phyloP scores from a whole-genome alignment of 2,888 invertebrate genomes.

The Frankliniella fusca region DNA sequence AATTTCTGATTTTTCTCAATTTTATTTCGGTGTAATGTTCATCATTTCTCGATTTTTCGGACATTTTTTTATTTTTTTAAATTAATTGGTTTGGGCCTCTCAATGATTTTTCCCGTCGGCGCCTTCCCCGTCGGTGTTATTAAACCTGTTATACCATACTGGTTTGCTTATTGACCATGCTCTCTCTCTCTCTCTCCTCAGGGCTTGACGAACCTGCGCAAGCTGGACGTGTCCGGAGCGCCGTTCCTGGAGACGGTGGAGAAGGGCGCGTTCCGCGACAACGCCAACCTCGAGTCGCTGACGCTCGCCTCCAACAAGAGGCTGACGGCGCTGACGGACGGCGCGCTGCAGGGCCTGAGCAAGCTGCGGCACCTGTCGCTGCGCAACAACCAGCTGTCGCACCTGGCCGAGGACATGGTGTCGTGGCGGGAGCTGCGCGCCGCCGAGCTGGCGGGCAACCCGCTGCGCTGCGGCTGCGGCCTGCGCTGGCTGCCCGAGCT shows the following conservation, averaged over 20 bases:
- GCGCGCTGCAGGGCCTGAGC: conserved; percentile 71
- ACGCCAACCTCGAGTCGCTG: conserved; percentile 74
- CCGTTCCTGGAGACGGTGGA: conserved; percentile 67
- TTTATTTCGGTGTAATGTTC: too few species aligned
- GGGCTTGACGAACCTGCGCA: conserved; percentile 70
- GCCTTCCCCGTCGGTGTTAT: too few species aligned
- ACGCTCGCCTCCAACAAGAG: conserved; percentile 73
- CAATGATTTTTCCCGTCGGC: too few species aligned
- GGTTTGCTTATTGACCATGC: not conserved
- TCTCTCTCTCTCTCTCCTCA: conserved; percentile 45
- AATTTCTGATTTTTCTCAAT: not conserved
- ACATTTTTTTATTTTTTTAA: not conserved
- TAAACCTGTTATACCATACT: too few species aligned
- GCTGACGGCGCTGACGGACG: conserved; percentile 67
- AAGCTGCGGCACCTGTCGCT: conserved; percentile 71
- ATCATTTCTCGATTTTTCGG: too few species aligned
- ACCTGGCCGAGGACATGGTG: conserved; percentile 72
- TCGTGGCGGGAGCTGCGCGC: conserved; percentile 72
- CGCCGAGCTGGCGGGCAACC: conserved; percentile 77
- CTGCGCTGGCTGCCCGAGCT: conserved; percentile 74
- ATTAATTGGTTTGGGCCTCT: not conserved
- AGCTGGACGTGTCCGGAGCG: conserved; percentile 74
- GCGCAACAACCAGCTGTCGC: conserved; percentile 71
- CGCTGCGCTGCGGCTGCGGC: conserved; percentile 74
- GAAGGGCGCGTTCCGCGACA: conserved; percentile 72